phyloP scores from a whole-genome alignment of 2,888 invertebrate genomes.

The Willowsia nigromaculata region DNA sequence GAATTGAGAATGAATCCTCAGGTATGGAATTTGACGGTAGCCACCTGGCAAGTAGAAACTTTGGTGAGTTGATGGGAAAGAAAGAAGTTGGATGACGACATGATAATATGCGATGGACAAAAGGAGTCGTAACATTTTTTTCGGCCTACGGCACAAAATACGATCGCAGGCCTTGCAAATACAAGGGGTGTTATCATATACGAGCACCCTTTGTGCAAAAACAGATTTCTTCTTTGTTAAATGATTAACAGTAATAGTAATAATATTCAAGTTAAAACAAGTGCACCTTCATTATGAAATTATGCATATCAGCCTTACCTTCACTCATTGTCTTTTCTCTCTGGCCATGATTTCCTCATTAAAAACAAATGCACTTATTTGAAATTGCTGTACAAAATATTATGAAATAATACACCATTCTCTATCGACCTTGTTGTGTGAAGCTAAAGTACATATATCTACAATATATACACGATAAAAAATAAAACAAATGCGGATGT shows the following conservation, averaged over 20 bases:
- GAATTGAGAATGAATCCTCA: slow-evolving; percentile 60
- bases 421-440: too few species aligned
- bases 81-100: slow-evolving; percentile 37
- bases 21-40: slow-evolving; percentile 72
- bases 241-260: not conserved
- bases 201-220: slow-evolving; percentile 52
- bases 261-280: slow-evolving; percentile 1
- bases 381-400: too few species aligned
- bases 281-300: slow-evolving; percentile 5
- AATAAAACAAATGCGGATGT: slow-evolving; percentile 54
- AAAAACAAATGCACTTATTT: not conserved
- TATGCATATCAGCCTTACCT: not conserved
- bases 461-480: not conserved
- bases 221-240: not conserved
- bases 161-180: not conserved
- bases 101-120: not conserved
- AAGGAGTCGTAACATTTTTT: not conserved
- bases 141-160: slow-evolving; percentile 37
- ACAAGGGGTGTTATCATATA: not conserved
- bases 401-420: too few species aligned
- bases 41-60: slow-evolving; percentile 74
- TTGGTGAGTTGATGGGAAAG: slow-evolving; percentile 47
- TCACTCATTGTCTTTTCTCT: not conserved
- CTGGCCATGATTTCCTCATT: slow-evolving; percentile 38
- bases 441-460: not conserved